A percentile compares a stretch with the other conserved stretches of the same genome.
Evolutionary conservation across 2,113 vertebrate genomes (phyloP).

Genomic region (Solenodon paradoxus): DNA sequence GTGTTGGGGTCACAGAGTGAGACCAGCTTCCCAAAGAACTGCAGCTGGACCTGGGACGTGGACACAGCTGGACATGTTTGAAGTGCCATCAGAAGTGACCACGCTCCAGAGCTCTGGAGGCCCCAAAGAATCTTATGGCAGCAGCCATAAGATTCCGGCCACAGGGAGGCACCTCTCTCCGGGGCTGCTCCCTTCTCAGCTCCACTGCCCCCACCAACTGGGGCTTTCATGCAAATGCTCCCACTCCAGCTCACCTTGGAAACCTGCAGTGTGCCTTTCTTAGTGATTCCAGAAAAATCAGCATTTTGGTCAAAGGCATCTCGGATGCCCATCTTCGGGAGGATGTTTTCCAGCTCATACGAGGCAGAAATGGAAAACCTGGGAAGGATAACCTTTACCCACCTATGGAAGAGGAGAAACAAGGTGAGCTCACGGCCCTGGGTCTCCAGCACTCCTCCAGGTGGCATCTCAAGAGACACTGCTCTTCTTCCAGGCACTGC

Average conservation of each 20-base stretch:
- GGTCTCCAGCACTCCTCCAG: background rate
- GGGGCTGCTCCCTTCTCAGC: background rate
- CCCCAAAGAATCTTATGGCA: no score
- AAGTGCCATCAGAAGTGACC: background rate
- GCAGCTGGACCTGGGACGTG: background rate
- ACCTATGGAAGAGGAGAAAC: slow-evolving; percentile 64
- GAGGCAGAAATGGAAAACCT: slow-evolving; percentile 85
- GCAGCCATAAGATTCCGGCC: background rate
- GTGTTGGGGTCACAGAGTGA: rapidly evolving
- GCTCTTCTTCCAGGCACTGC: background rate
- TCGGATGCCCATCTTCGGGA: slow-evolving; percentile 84
- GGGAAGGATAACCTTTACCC: slow-evolving; percentile 78
- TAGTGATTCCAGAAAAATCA: slow-evolving; percentile 87
- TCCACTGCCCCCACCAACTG: background rate
- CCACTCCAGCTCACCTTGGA: slow-evolving; percentile 83
- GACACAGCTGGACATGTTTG: background rate
- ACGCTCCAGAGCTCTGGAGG: background rate
- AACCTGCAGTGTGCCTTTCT: slow-evolving; percentile 76
- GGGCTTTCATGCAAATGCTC: background rate
- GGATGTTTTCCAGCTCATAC: slow-evolving; percentile 81
- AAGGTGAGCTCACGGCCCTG: background rate
- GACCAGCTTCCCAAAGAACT: background rate
- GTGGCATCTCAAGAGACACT: background rate
- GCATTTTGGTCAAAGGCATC: slow-evolving; percentile 84
- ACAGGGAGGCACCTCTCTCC: background rate